These are phyloP conservation scores for Fabriciana adippe DNA, from an alignment of 2,888 invertebrate genomes.

Conservation along the genomic window DNA sequence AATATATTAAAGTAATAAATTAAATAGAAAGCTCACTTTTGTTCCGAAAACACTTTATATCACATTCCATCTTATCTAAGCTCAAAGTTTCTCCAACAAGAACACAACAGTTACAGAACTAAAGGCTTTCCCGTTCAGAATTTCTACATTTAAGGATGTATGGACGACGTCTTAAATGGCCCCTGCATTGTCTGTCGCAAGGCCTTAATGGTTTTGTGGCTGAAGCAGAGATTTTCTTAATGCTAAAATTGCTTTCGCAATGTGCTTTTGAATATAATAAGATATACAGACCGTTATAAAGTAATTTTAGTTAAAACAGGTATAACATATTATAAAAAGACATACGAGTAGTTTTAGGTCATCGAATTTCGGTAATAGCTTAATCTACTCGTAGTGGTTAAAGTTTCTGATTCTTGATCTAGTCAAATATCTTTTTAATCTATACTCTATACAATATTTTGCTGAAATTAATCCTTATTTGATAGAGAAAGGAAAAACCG, in stretches of 20 bases:
- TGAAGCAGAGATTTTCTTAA: constrained; percentile 38
- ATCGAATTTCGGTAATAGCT: no score
- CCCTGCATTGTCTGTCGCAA: constrained; percentile 37
- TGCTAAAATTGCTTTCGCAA: constrained; percentile 30
- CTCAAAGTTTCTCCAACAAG: constrained; percentile 30
- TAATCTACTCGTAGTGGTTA: no score
- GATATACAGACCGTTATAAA: neutral
- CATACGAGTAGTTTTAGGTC: no score
- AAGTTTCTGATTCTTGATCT: no score
- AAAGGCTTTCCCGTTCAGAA: constrained; percentile 33
- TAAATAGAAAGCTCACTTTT: constrained; percentile 1
- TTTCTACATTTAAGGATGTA: constrained; percentile 35
- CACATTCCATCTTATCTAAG: constrained; percentile 17
- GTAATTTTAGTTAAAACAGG: neutral
- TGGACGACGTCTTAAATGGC: constrained; percentile 38
- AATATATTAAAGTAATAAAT: constrained; percentile 1
- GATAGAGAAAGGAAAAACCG: no score
- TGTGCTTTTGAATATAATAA: neutral
- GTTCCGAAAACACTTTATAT: constrained; percentile 14
- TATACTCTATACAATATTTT: no score
- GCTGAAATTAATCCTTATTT: no score
- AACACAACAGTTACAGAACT: constrained; percentile 30
- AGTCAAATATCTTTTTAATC: no score
- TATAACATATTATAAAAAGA: no score
- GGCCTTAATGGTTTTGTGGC: constrained; percentile 37